These are phyloP conservation scores for Tachysurus vachellii DNA, from an alignment of 2,113 vertebrate species.

Conservation along the genomic window DNA sequence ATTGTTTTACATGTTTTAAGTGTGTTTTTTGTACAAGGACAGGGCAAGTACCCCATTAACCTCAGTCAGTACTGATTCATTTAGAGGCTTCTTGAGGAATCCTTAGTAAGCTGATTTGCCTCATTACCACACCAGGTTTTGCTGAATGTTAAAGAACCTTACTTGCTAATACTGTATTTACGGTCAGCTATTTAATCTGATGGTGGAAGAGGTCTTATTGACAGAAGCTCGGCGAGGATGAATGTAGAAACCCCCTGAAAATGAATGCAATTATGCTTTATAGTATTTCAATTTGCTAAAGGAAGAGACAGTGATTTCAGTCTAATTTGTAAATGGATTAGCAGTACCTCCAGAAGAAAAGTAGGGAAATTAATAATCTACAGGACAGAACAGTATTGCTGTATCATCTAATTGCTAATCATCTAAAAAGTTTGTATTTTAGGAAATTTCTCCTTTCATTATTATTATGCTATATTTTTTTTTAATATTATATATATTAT, in stretches of 20 bases:
- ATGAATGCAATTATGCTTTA: conserved; percentile 25
- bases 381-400: background rate
- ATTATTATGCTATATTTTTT: no score
- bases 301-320: conserved; percentile 5
- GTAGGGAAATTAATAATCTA: background rate
- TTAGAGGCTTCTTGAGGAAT: conserved; percentile 2
- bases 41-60: background rate
- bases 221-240: conserved; percentile 7
- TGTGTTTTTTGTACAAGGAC: conserved; percentile 14
- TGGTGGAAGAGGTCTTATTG: conserved; percentile 1
- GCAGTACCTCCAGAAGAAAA: background rate
- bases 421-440: background rate
- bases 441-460: background rate
- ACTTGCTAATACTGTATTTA: conserved; percentile 16
- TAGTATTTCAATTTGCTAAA: conserved; percentile 32
- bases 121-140: background rate
- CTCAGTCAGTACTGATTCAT: background rate
- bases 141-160: conserved; percentile 23
- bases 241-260: background rate
- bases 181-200: background rate
- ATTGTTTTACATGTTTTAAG: conserved; percentile 3
- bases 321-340: conserved; percentile 33
- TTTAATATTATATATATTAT: no score
- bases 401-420: conserved; percentile 11
- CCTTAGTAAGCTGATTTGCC: background rate